Base-by-base conservation (phyloP, 1,140 invertebrate species). In the Cotesia chilonis region DNA sequence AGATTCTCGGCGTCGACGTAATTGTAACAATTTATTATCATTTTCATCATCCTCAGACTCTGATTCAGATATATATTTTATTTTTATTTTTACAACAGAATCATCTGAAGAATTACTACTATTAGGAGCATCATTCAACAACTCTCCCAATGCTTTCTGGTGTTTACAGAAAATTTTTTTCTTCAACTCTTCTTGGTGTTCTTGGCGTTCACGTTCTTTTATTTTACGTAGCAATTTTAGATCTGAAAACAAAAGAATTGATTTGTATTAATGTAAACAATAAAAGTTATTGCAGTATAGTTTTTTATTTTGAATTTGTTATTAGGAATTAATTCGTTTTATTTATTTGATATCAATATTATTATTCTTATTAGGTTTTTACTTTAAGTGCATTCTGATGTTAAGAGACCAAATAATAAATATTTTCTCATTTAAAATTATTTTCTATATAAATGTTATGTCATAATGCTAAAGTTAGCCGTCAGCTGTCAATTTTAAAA, bases 221-320 rank as follows among this genome's bases (percentile, higher is more conserved):
- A 85, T 77, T 73, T 87, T 87, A 63, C 80, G 79, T 3, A 84
- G 82, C 4, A 84, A 38, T 61, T 87, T 87, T 35, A 87, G 78
- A 76, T 86, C 85, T 87, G 35, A 4, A 5, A 71, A 38, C 7
- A 57, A 55, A 76, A 75, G 64, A 67, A 9, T 14, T 28, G 5
- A 57, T 37, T 52, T 38, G 35, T 14, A 4, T 36, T 70, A 28
- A 36, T 37, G 54, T 64, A 55, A 36, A 51, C 12, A 70, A 57
- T 28, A 12, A 2, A 61, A 6, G 2, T 59, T 1, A 12, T 17
- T 17, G 17, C 5, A 35, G 20, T 20, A 57, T 57, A 17, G 12
- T 14, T 14, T 12, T 57, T 20, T 3, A 9, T 37, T 54, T 47
- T 14, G 63, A 69, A 41, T 35, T 38, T 7, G 12, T 70, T 7